Conservation (phyloP, 37 sponge, comb jelly and placozoan genomes). For the Agelas oroides region DNA sequence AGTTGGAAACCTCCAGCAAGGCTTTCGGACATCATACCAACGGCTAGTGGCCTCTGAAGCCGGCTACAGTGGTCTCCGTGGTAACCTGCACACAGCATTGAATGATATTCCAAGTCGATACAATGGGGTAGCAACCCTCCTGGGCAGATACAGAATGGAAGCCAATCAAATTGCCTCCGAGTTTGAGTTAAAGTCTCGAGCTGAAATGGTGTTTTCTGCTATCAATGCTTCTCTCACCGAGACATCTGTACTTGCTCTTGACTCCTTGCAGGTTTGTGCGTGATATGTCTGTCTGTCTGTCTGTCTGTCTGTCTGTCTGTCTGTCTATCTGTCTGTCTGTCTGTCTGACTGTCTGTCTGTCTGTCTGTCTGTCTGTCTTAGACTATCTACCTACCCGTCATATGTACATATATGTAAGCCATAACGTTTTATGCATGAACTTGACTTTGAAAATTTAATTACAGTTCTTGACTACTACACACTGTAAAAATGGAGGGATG, state of each 20-base stretch:
- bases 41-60: slow-evolving; percentile 6
- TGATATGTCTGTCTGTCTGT: slow-evolving; percentile 18
- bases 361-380: too few relatives aligned
- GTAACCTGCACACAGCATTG: not conserved
- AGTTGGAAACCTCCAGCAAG: not conserved
- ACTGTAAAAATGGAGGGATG: too few relatives aligned
- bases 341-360: too few relatives aligned
- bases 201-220: not conserved
- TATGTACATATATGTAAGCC: too few relatives aligned
- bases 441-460: too few relatives aligned
- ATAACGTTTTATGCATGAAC: too few relatives aligned
- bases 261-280: slow-evolving; percentile 9
- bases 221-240: slow-evolving; percentile 5
- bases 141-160: slow-evolving; percentile 4
- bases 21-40: not conserved
- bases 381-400: too few relatives aligned
- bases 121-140: not conserved
- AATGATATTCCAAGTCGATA: slow-evolving; percentile 7
- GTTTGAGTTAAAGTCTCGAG: slow-evolving; percentile 5
- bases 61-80: slow-evolving; percentile 1
- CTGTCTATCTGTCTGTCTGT: too few relatives aligned
- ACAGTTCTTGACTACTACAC: too few relatives aligned
- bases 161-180: not conserved
- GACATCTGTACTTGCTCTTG: not conserved
- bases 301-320: slow-evolving; percentile 23